Percentiles rank a stretch among this genome's conserved stretches.
Conservation (phyloP, 1,140 invertebrate species). For the Bombus superbus region DNA sequence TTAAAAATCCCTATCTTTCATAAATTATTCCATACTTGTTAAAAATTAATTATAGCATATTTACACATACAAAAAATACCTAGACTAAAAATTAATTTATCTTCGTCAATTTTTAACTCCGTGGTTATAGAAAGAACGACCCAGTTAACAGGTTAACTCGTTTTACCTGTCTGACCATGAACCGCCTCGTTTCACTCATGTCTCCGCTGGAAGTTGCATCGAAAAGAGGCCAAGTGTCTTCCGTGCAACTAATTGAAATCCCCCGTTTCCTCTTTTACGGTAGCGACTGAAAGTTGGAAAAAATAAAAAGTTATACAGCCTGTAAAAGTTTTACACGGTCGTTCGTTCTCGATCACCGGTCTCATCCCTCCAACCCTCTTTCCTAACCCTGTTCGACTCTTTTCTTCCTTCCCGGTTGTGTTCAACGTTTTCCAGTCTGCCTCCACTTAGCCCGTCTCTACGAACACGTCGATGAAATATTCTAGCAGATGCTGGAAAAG, state of each 20-base stretch:
- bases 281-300: neutral
- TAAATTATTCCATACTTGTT: neutral
- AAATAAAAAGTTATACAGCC: slow-evolving; percentile 24
- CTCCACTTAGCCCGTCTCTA: slow-evolving; percentile 18
- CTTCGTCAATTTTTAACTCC: neutral
- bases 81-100: neutral
- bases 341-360: slow-evolving; percentile 28
- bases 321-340: slow-evolving; percentile 31
- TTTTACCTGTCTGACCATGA: neutral
- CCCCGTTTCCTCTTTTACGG: neutral
- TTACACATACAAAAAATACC: neutral
- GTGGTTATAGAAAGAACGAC: neutral
- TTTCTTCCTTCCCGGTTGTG: neutral
- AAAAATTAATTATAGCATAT: neutral
- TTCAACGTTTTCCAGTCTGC: neutral
- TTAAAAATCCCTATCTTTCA: neutral
- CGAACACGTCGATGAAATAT: slow-evolving; percentile 49
- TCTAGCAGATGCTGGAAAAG: slow-evolving; percentile 5
- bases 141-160: neutral
- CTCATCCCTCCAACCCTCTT: neutral
- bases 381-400: neutral
- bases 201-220: neutral
- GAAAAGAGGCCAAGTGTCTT: neutral
- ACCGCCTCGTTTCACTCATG: neutral
- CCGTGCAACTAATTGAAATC: slow-evolving; percentile 24